Evolutionary conservation across 2,888 invertebrate species (phyloP).

Genomic region (Stratiomys singularior): DNA sequence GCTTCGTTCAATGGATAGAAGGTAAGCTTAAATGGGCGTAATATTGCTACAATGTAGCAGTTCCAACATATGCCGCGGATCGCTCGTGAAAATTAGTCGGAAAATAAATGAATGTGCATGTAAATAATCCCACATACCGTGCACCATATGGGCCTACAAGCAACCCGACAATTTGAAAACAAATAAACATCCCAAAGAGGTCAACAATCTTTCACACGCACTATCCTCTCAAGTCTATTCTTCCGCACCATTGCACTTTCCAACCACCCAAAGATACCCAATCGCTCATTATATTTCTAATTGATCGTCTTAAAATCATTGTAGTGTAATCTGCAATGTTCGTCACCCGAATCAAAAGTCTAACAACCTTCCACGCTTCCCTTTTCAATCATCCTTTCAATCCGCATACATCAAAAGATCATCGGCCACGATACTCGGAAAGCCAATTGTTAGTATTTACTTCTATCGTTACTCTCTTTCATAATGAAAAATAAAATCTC

Average conservation of each 20-base stretch:
- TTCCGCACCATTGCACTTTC: slow-evolving; percentile 13
- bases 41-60: no score
- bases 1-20: no score
- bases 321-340: slow-evolving; percentile 13
- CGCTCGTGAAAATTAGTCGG: no score
- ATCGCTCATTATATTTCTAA: neutral
- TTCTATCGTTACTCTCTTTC: neutral
- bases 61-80: no score
- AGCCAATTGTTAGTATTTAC: neutral
- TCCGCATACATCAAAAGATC: neutral
- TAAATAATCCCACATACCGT: no score
- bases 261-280: neutral
- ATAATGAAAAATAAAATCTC: slow-evolving; percentile 15
- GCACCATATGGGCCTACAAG: neutral
- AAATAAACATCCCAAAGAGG: slow-evolving; percentile 15
- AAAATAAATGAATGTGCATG: no score
- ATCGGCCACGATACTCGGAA: neutral
- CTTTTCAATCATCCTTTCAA: neutral
- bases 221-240: neutral
- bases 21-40: no score
- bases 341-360: slow-evolving; percentile 13
- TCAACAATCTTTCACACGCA: slow-evolving; percentile 18
- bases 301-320: slow-evolving; percentile 3
- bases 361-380: slow-evolving; percentile 1
- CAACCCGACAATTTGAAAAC: neutral